These are phyloP conservation scores for Amphipoea lucens DNA, from an alignment of 2,888 invertebrate species.

Conservation along the genomic window DNA sequence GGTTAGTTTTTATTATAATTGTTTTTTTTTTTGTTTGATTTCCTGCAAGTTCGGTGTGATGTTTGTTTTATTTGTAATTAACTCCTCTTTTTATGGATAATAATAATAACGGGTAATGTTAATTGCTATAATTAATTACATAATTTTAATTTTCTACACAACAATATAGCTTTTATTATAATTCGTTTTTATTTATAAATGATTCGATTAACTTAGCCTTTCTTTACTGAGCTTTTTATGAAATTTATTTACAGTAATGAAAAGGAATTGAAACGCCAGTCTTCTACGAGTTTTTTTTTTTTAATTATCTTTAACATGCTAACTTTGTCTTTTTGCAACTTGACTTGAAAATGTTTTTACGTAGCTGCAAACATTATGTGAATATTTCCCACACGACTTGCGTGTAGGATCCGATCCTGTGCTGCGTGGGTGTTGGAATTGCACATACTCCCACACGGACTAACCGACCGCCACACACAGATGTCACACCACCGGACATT, in stretches of 20 bases:
- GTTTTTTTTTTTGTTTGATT: background rate
- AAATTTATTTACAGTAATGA: no score
- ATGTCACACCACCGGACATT: conserved; percentile 60
- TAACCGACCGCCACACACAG: conserved; percentile 34
- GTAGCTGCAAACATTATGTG: background rate
- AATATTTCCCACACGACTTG: background rate
- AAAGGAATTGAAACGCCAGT: no score
- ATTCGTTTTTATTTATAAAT: no score
- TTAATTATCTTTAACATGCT: background rate
- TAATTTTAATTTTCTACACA: no score
- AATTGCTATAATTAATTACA: background rate
- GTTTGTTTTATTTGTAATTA: background rate
- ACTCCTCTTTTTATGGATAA: background rate
- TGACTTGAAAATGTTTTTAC: background rate
- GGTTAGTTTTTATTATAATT: conserved; percentile 1
- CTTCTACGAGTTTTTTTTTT: no score
- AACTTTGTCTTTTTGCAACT: background rate
- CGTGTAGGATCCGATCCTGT: conserved; percentile 43
- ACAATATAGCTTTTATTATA: background rate
- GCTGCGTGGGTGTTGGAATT: conserved; percentile 28
- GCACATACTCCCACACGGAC: conserved; percentile 40
- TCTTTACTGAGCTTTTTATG: no score
- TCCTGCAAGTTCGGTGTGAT: background rate
- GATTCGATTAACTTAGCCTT: no score
- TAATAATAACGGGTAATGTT: no score